Evolutionary conservation across 2,888 invertebrate species (phyloP), one percentile per base, ranked within the genome.

Genomic region (Eupithecia vulgata): DNA sequence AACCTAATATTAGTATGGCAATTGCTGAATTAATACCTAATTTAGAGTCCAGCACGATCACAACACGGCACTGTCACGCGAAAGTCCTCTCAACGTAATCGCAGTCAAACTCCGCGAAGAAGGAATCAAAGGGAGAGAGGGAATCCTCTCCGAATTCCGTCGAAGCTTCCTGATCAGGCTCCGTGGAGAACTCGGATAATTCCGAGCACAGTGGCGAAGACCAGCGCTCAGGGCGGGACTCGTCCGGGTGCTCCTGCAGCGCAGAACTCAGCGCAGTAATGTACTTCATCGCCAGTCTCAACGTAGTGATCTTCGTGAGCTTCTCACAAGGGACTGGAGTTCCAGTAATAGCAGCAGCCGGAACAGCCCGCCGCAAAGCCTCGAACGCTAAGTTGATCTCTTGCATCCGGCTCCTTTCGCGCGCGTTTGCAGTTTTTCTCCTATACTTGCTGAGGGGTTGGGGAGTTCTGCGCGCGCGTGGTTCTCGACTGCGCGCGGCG

Each of bases 331-430:
- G 92, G 3, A 92, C 88, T 0, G 93, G 91, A 0, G 90, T 86
- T 68, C 95, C 95, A 8, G 95, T 94, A 82, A 93, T 91, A 75
- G 95, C 95, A 17, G 95, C 87, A 0, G 94, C 93, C 10, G 98
- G 98, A 15, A 98, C 96, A 35, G 97, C 97, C 21, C 95, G 95
- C 35, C 98, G 95, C 12, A 98, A 94, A 1, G 96, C 95, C 86
- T 98, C 98, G 90, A 98, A 98, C 1, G 98, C 98, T 75, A 96
- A 95, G 91, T 98, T 98, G 81, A 98, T 98, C 88, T 98, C 98
- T 67, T 97, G 95, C 98, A 98, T 98, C 72, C 98, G 95, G 79
- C 96, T 97, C 45, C 98, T 91, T 85, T 98, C 98, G 42, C 98
- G 92, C 0, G 98, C 98, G 92, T 98, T 98, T 17, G 98, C 98